These are phyloP conservation scores for Apus apus DNA, from an alignment of 2,113 vertebrate genomes.

Conservation along the genomic window DNA sequence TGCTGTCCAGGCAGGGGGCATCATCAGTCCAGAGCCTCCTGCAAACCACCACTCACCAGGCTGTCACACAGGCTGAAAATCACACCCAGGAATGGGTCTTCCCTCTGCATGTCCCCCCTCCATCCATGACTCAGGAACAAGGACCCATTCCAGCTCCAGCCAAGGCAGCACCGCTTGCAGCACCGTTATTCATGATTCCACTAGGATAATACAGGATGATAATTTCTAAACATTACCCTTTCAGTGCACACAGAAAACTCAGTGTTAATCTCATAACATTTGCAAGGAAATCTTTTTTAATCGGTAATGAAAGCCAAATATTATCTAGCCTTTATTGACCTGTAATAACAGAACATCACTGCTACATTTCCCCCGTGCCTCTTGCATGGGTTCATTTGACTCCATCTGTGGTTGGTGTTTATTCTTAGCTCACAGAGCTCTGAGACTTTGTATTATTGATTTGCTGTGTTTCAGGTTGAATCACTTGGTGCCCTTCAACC, in stretches of 20 bases:
- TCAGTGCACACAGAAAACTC: neutral
- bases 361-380: neutral
- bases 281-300: constrained; percentile 57
- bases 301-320: constrained; percentile 45
- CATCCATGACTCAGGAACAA: neutral
- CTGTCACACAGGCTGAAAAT: neutral
- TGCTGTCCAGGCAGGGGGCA: rapidly evolving
- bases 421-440: constrained; percentile 58
- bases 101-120: neutral
- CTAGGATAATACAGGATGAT: neutral
- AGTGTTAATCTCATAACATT: constrained; percentile 54
- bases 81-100: neutral
- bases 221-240: constrained; percentile 12
- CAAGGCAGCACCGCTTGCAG: neutral
- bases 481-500: constrained; percentile 16
- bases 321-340: constrained; percentile 52
- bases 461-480: constrained; percentile 20
- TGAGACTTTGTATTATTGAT: constrained; percentile 58
- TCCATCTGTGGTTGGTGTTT: constrained; percentile 12
- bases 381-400: constrained; percentile 13
- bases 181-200: neutral
- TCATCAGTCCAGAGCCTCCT: neutral
- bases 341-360: constrained; percentile 5
- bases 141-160: neutral
- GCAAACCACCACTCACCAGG: neutral